Percentiles rank a stretch among this genome's conserved stretches.
Evolutionary conservation across 1,140 invertebrate species (phyloP).

Genomic region (Saccostrea glomerata): DNA sequence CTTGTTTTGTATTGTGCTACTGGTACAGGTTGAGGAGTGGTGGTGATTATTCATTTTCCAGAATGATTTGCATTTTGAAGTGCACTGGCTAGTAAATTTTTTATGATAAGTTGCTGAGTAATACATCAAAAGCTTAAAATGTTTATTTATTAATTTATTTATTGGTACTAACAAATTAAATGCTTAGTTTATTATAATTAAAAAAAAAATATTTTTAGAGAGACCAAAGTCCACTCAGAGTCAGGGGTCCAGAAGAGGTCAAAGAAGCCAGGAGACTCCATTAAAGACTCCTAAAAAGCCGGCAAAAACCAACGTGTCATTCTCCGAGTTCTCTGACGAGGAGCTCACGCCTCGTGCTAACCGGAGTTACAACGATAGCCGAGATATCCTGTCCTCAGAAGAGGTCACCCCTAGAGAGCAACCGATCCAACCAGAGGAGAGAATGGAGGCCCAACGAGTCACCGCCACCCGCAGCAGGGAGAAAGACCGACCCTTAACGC

Average conservation of each 20-base stretch:
- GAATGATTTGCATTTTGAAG: neutral
- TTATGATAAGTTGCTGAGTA: neutral
- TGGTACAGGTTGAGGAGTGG: neutral
- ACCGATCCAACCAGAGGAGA: neutral
- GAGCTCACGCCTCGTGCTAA: conserved; percentile 51
- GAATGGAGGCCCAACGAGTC: neutral
- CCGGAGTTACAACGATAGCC: conserved; percentile 48
- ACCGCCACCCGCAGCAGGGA: conserved; percentile 23
- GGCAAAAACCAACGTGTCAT: conserved; percentile 25
- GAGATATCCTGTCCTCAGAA: conserved; percentile 53
- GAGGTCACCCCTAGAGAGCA: conserved; percentile 50
- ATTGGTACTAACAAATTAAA: neutral
- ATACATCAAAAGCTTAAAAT: neutral
- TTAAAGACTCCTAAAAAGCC: conserved; percentile 19
- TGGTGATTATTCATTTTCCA: neutral
- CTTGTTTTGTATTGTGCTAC: neutral
- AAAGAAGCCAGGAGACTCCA: conserved; percentile 25
- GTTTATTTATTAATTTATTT: neutral
- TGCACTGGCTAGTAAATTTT: neutral
- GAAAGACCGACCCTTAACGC: conserved; percentile 15
- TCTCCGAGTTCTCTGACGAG: conserved; percentile 49
- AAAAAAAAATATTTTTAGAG: conserved; percentile 36
- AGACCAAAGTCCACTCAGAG: conserved; percentile 48
- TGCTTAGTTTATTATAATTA: neutral
- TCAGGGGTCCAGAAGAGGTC: conserved; percentile 46